Evolutionary conservation across 2,113 vertebrate genomes (phyloP), one percentile per base, ranked within the genome.

Genomic region (Laterallus jamaicensis): DNA sequence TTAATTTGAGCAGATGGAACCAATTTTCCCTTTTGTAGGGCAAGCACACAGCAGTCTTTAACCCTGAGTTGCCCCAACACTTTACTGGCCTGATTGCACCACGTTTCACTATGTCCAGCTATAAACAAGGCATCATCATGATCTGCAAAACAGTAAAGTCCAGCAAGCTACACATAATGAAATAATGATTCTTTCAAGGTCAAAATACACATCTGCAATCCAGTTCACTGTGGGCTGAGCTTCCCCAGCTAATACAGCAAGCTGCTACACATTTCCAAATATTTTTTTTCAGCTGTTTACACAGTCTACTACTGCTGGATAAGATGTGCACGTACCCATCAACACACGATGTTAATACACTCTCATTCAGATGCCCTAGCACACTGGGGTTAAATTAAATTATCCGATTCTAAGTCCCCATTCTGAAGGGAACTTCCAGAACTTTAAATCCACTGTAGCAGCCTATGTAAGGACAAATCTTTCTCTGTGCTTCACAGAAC

Each of bases 1-100:
- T 96, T 93, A 85, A 95, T 96, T 93, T 81, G 56, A 81, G 75
- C 92, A 97, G 88, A 97, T 94, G 96, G 97, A 97, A 97, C 28
- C 56, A 94, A 97, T 97, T 97, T 97, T 96, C 80, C 93, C 82
- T 93, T 91, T 58, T 50, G 39, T 75, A 81, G 15, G 55, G 56
- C 62, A 82, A 92, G 58, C 50, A 62, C 32, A n/a, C 14, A 76
- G 59, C 44, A 47, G 66, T 81, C 62, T 82, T 93, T 79, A 94
- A 82, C 69, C 69, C 76, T 66, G 50, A 75, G 31, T 37, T 88
- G 93, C 81, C 97, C 88, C 92, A 92, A 82, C 76, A 60, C 84
- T 90, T 97, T 91, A 37, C 44, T 84, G 32, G 78, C 58, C 54
- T 42, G n/a, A 93, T 91, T 95, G 89, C 83, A 81, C 71, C 58